These are phyloP conservation scores for Leptobrachium leishanense DNA, from an alignment of 2,113 vertebrate species.

Conservation along the genomic window DNA sequence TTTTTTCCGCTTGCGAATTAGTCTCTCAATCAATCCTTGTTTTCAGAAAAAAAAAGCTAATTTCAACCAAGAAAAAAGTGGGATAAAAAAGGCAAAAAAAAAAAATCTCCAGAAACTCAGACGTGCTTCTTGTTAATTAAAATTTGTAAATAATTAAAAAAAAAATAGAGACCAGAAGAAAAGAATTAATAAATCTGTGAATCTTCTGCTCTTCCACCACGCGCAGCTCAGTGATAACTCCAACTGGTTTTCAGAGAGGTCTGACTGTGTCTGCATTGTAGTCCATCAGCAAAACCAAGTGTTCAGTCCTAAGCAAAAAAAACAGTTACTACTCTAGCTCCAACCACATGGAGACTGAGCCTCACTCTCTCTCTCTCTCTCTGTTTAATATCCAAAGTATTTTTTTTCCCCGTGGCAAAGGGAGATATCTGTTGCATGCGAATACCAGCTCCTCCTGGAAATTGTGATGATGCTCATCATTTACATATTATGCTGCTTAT, in stretches of 20 bases:
- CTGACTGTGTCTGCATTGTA: conserved; percentile 44
- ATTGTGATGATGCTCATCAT: not conserved
- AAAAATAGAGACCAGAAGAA: not conserved
- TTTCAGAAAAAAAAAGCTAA: conserved; percentile 9
- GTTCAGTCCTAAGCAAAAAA: conserved; percentile 25
- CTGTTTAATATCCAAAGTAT: conserved; percentile 36
- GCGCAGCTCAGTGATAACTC: conserved; percentile 20
- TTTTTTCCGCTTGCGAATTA: not conserved
- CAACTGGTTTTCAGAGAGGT: conserved; percentile 37
- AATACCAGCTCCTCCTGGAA: conserved; percentile 25
- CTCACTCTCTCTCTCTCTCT: conserved; percentile 37
- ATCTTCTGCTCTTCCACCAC: conserved; percentile 1
- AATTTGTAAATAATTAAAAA: not conserved
- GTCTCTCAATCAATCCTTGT: not conserved
- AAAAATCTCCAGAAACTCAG: conserved; percentile 15
- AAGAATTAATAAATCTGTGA: not conserved
- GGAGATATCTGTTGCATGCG: conserved; percentile 34
- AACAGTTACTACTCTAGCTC: conserved; percentile 32
- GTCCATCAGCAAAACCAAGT: conserved; percentile 46
- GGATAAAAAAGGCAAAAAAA: not conserved
- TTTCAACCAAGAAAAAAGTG: not conserved
- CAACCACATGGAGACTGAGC: conserved; percentile 36
- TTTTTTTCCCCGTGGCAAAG: conserved; percentile 16
- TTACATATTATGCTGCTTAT: not conserved
- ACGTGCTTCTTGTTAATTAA: conserved; percentile 7